phyloP scores from a whole-genome alignment of 2,888 invertebrate genomes.

The Chrysomela aeneicollis region DNA sequence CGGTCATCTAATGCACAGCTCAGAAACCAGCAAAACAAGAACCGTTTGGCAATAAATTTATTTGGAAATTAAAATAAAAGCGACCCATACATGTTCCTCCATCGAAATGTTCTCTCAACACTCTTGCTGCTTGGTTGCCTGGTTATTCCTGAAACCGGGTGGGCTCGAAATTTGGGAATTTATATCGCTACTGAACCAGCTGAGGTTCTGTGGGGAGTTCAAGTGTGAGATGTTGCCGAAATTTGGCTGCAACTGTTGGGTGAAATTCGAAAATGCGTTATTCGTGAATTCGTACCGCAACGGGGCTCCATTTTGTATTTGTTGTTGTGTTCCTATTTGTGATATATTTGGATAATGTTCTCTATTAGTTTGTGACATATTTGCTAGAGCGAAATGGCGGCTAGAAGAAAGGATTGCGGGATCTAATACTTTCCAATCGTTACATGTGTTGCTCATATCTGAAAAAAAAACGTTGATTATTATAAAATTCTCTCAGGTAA shows the following conservation, averaged over 20 bases:
- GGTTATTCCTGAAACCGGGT: conserved; percentile 59
- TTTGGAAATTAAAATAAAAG: conserved; percentile 27
- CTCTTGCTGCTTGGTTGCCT: conserved; percentile 59
- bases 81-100: conserved; percentile 37
- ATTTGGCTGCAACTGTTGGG: conserved; percentile 54
- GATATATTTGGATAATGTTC: conserved; percentile 49
- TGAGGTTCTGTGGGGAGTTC: conserved; percentile 51
- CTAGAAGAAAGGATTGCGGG: conserved; percentile 88
- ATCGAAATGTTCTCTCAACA: conserved; percentile 49
- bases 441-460: conserved; percentile 67
- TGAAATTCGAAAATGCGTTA: conserved; percentile 53
- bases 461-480: conserved; percentile 29
- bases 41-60: conserved; percentile 23
- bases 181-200: conserved; percentile 58
- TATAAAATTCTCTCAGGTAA: too few species aligned
- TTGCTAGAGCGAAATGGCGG: conserved; percentile 64
- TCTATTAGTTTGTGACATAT: conserved; percentile 56
- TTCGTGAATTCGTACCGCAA: conserved; percentile 51
- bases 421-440: conserved; percentile 92
- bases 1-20: too few species aligned
- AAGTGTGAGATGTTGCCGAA: conserved; percentile 48
- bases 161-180: conserved; percentile 60
- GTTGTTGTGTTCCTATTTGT: conserved; percentile 56
- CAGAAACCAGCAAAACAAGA: conserved; percentile 18
- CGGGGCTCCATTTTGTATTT: conserved; percentile 46